Base-by-base conservation (phyloP, 2,113 vertebrate species). In the Setophaga kirtlandii region DNA sequence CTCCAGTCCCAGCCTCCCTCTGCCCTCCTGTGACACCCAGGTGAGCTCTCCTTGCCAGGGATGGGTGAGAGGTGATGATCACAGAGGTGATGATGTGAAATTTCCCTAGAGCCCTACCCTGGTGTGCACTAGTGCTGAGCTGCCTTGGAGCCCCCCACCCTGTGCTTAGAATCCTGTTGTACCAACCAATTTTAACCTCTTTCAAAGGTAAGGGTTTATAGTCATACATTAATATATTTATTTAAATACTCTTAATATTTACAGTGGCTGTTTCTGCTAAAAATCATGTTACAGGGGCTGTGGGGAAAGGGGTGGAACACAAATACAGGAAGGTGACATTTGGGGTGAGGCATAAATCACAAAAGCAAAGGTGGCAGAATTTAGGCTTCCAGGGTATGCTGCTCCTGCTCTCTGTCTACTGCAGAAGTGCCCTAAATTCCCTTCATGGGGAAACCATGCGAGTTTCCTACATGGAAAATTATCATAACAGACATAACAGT, bases 231-330 rank as follows among this genome's bases (percentile, higher is more conserved):
- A 90, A 78, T 65, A 42, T 63, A 75, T 93, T 95, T 96, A 94
- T 93, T 93, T 96, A 86, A 95, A 81, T 91, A 80, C 28, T 96
- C 37, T 94, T 87, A 50, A 69, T 97, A 95, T 94, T 71, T 96
- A 93, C 92, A 96, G 84, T 83, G 94, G 31, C 80, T 69, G 42
- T 14, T 95, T 74, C 65, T 90, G 92, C 83, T 94, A 79, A 92
- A 96, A 95, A 56, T 58, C n/a, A n/a, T 50, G 44, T 91, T 81
- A 81, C 28, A 9, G 3, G 80, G 89, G 47, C 53, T 33, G 21
- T 84, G 3, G 35, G 86, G 64, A 86, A 86, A 92, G 89, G 89
- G 89, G 28, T 50, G 86, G 83, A 88, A 86, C 77, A 80, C 50
- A 88, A 91, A 30, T 37, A 78, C 63, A n/a, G 80, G 24, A 17